phyloP scores from a whole-genome alignment of 2,888 invertebrate genomes.

The Lathronympha strigana region DNA sequence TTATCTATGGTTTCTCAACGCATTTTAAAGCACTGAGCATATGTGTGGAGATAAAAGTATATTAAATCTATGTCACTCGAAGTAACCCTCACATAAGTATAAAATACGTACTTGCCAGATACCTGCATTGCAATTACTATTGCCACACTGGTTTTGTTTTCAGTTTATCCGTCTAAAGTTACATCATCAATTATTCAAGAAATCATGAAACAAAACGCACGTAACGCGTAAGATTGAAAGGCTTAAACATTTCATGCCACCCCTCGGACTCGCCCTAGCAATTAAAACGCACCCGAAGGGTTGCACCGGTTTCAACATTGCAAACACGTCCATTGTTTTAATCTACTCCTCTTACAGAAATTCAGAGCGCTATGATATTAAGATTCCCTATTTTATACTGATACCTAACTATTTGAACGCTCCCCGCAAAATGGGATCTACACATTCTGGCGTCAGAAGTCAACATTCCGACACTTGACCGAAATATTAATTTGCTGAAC shows the following conservation, averaged over 20 bases:
- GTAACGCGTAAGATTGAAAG: constrained; percentile 58
- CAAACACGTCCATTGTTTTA: constrained; percentile 83
- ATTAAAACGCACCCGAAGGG: constrained; percentile 82
- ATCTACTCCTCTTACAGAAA: constrained; percentile 70
- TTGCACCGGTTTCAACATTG: constrained; percentile 78
- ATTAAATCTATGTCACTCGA: no score
- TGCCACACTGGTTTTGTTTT: constrained; percentile 1
- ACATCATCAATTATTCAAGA: constrained; percentile 39
- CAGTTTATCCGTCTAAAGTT: constrained; percentile 10
- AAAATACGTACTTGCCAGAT: background rate
- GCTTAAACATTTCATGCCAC: constrained; percentile 61
- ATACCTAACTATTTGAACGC: constrained; percentile 48
- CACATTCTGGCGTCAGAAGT: constrained; percentile 55
- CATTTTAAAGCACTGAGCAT: no score
- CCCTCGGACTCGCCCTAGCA: constrained; percentile 67
- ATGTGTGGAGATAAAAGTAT: no score
- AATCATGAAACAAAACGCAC: constrained; percentile 29
- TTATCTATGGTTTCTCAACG: no score
- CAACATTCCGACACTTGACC: constrained; percentile 68
- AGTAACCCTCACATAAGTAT: no score
- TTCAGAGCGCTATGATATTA: constrained; percentile 67
- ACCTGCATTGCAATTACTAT: background rate
- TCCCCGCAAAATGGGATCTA: constrained; percentile 50
- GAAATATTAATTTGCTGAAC: constrained; percentile 72
- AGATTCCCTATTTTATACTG: constrained; percentile 58